Conservation (phyloP, 2,888 invertebrate species). For the Syrphus vitripennis region DNA sequence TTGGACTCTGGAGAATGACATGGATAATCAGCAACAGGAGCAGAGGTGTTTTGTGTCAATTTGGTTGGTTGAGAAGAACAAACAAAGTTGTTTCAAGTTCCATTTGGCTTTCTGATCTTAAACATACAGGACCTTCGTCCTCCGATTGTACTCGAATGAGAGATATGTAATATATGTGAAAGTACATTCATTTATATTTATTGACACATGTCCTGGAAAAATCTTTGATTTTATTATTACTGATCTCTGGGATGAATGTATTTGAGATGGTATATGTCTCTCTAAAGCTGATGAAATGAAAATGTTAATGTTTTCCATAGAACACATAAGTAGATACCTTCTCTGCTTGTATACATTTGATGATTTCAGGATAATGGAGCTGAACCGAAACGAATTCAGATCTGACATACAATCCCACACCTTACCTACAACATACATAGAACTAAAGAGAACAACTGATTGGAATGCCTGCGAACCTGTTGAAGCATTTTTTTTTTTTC, state of each 20-base stretch:
- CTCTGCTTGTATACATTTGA: neutral
- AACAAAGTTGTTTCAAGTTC: slow-evolving; percentile 21
- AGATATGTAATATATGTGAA: neutral
- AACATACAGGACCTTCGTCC: neutral
- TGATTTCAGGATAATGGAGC: slow-evolving; percentile 26
- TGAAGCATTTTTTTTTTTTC: neutral
- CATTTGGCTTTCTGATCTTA: neutral
- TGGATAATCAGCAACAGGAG: neutral
- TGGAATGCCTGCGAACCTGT: slow-evolving; percentile 32
- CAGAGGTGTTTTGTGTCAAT: slow-evolving; percentile 16
- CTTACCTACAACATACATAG: too few relatives aligned
- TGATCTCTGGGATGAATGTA: slow-evolving; percentile 32
- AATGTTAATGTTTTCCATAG: slow-evolving; percentile 38
- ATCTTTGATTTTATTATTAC: slow-evolving; percentile 58
- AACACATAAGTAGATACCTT: neutral
- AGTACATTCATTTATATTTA: neutral
- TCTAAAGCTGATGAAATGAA: slow-evolving; percentile 27
- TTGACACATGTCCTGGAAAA: slow-evolving; percentile 22
- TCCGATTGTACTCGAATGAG: neutral
- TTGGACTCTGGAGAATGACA: slow-evolving; percentile 10
- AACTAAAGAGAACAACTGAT: neutral
- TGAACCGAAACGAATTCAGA: neutral
- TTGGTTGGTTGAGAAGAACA: slow-evolving; percentile 15
- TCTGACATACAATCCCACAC: neutral
- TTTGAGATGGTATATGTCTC: neutral